Evolutionary conservation across 2,888 invertebrate species (phyloP).

Genomic region (Sphinx pinastri): DNA sequence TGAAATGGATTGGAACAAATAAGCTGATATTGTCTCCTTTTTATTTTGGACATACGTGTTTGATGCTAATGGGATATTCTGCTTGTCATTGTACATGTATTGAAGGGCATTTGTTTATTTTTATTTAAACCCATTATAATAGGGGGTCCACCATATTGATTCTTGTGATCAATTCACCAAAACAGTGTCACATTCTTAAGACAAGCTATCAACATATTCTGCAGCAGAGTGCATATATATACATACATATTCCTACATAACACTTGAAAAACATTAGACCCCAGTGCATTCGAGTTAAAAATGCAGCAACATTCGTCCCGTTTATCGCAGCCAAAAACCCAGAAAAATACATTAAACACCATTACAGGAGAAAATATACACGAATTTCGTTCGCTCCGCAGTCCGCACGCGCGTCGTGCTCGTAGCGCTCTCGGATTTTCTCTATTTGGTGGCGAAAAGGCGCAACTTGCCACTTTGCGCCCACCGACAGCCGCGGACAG

Average conservation of each 20-base stretch:
- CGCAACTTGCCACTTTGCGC: conserved; percentile 45
- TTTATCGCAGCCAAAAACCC: background rate
- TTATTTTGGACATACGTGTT: background rate
- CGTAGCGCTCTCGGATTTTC: conserved; percentile 1
- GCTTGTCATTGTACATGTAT: background rate
- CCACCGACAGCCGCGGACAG: conserved; percentile 37
- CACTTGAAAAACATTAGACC: too few relatives aligned
- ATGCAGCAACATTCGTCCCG: background rate
- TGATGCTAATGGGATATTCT: background rate
- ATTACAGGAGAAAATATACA: background rate
- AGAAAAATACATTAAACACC: background rate
- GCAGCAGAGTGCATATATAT: too few relatives aligned
- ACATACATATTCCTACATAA: too few relatives aligned
- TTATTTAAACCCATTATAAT: too few relatives aligned
- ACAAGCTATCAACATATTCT: too few relatives aligned
- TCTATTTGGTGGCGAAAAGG: conserved; percentile 19
- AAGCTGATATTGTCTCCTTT: background rate
- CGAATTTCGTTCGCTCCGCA: background rate
- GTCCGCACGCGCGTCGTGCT: too few relatives aligned
- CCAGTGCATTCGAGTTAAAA: background rate
- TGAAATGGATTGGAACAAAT: background rate
- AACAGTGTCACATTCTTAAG: too few relatives aligned
- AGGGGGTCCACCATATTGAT: too few relatives aligned
- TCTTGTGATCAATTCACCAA: too few relatives aligned
- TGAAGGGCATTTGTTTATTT: too few relatives aligned